A percentile compares a stretch with the other conserved stretches of the same genome.
phyloP scores from a whole-genome alignment of 2,797 vertebrate species.

The Cyprinodon diabolis region DNA sequence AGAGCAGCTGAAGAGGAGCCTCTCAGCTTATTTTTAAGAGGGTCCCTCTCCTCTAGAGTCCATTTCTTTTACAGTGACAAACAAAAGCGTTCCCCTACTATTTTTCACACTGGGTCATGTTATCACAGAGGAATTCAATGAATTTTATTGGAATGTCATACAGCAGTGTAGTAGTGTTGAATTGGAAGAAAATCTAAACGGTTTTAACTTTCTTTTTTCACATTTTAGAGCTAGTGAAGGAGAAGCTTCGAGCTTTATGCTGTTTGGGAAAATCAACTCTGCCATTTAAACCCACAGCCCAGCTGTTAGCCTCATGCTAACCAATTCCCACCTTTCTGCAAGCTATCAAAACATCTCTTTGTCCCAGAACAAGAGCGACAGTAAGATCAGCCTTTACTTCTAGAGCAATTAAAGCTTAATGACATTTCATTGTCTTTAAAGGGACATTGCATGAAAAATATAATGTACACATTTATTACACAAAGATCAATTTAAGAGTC shows the following conservation, averaged over 20 bases:
- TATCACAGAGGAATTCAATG: background rate
- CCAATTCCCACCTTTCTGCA: no score
- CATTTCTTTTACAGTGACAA: slow-evolving; percentile 8
- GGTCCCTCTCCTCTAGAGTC: slow-evolving; percentile 25
- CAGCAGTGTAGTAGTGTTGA: background rate
- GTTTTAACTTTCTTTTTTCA: no score
- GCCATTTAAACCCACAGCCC: no score
- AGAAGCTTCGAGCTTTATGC: no score
- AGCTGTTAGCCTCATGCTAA: no score
- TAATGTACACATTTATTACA: background rate
- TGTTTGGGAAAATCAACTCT: no score
- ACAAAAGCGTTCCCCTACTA: background rate
- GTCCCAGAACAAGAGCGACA: no score
- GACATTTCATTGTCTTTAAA: background rate
- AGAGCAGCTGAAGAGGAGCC: slow-evolving; percentile 26
- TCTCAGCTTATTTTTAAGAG: slow-evolving; percentile 44
- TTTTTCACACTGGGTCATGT: no score
- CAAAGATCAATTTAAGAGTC: background rate
- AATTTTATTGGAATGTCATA: background rate
- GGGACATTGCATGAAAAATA: background rate
- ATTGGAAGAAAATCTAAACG: background rate
- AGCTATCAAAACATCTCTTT: no score
- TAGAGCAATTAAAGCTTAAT: background rate
- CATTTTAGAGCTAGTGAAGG: no score
- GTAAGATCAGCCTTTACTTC: background rate